A percentile compares a stretch with the other conserved stretches of the same genome.
phyloP scores from a whole-genome alignment of 2,888 invertebrate species.

The Bellardia bayeri region DNA sequence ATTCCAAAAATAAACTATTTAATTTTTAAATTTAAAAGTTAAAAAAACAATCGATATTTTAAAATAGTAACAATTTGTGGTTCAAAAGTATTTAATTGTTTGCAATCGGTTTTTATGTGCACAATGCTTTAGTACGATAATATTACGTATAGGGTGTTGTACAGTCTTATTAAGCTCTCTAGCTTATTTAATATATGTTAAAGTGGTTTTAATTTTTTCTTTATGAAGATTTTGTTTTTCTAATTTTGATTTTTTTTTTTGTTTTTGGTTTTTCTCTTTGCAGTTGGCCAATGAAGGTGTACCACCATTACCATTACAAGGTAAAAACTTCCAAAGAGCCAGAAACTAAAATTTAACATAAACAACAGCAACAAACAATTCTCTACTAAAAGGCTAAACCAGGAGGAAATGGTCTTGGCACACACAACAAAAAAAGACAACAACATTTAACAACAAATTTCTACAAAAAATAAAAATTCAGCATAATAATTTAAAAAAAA shows the following conservation, averaged over 20 bases:
- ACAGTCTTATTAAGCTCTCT: no score
- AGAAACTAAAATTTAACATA: slow-evolving; percentile 76
- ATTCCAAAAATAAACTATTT: no score
- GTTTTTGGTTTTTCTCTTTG: slow-evolving; percentile 53
- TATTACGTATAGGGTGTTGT: no score
- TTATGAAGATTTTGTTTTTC: background rate
- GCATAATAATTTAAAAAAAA: slow-evolving; percentile 59
- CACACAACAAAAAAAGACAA: background rate
- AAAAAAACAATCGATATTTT: no score
- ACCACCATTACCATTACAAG: slow-evolving; percentile 79
- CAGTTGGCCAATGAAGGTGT: slow-evolving; percentile 80
- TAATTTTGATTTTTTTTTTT: slow-evolving; percentile 42
- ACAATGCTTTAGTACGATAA: no score
- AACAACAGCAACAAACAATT: slow-evolving; percentile 69
- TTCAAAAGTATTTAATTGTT: no score
- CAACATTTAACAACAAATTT: slow-evolving; percentile 34
- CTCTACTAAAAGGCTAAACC: slow-evolving; percentile 49
- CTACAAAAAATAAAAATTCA: slow-evolving; percentile 55
- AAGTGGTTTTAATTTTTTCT: no score
- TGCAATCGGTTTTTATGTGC: no score
- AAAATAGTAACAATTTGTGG: no score
- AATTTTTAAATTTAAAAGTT: no score
- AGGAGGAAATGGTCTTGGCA: slow-evolving; percentile 7
- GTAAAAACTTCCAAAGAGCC: slow-evolving; percentile 80
- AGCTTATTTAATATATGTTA: no score